Percentiles rank a stretch among this genome's conserved stretches.
Conservation (phyloP, 2,888 invertebrate genomes). For the Drosophila birchii region DNA sequence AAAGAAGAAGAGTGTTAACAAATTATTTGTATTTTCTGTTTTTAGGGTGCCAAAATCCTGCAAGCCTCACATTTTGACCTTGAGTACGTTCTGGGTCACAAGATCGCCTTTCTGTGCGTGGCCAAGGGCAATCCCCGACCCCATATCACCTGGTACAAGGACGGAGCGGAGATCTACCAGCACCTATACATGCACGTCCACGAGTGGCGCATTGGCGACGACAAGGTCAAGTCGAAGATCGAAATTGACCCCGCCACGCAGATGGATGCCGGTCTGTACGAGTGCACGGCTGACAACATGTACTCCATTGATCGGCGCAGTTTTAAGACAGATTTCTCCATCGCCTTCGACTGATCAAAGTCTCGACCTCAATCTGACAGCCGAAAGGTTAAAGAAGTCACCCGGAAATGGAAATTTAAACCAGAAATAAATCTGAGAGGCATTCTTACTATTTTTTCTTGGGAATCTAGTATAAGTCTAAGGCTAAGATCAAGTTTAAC, state of each 20-base stretch:
- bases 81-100: conserved; percentile 96
- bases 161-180: conserved; percentile 95
- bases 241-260: conserved; percentile 98
- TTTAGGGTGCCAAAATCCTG: conserved; percentile 94
- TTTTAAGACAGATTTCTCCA: conserved; percentile 96
- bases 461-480: neutral
- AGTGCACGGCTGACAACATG: conserved; percentile 97
- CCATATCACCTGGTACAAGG: conserved; percentile 98
- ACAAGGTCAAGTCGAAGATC: conserved; percentile 94
- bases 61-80: conserved; percentile 96
- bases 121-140: conserved; percentile 96
- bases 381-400: neutral
- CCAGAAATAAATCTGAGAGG: neutral
- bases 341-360: conserved; percentile 91
- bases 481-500: neutral
- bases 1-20: too few relatives aligned
- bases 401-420: neutral
- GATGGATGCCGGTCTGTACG: conserved; percentile 98
- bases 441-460: neutral
- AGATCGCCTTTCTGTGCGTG: conserved; percentile 96
- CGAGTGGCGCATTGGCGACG: conserved; percentile 93
- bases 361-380: neutral
- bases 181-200: conserved; percentile 96
- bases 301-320: conserved; percentile 95
- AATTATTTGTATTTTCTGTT: too few relatives aligned